Percentiles rank a stretch among this genome's conserved stretches.
These are phyloP conservation scores for Psammodynastes pulverulentus DNA, from an alignment of 2,113 vertebrate species.

Conservation along the genomic window DNA sequence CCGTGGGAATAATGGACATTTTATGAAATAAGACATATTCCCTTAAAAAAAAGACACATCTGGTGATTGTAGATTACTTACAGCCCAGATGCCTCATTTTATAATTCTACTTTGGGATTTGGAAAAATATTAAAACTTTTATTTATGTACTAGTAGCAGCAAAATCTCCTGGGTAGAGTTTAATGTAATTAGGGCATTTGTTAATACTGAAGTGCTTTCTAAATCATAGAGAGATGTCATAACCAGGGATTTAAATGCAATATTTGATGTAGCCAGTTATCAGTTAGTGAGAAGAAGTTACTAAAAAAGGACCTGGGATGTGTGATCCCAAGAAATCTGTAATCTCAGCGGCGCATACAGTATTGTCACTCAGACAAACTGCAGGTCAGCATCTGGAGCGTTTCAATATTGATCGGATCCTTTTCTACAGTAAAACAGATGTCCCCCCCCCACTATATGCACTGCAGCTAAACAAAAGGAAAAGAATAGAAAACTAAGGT, in stretches of 20 bases:
- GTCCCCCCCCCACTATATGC: neutral
- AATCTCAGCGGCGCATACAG: neutral
- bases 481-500: neutral
- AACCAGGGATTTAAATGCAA: neutral
- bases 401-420: neutral
- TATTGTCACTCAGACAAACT: neutral
- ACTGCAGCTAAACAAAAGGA: neutral
- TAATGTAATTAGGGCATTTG: neutral
- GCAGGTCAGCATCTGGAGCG: neutral
- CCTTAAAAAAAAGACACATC: slow-evolving; percentile 14
- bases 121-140: neutral
- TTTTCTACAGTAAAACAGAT: neutral
- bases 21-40: slow-evolving; percentile 3
- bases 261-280: neutral
- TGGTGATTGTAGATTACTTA: neutral
- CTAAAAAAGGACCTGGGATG: neutral
- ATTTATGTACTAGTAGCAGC: neutral
- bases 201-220: neutral
- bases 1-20: neutral
- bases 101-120: neutral
- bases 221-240: neutral
- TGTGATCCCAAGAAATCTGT: neutral
- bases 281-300: neutral
- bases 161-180: neutral
- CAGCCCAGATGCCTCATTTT: neutral